These are phyloP conservation scores for Tenebrosternarchus preto DNA, from an alignment of 2,113 vertebrate species.

Conservation along the genomic window DNA sequence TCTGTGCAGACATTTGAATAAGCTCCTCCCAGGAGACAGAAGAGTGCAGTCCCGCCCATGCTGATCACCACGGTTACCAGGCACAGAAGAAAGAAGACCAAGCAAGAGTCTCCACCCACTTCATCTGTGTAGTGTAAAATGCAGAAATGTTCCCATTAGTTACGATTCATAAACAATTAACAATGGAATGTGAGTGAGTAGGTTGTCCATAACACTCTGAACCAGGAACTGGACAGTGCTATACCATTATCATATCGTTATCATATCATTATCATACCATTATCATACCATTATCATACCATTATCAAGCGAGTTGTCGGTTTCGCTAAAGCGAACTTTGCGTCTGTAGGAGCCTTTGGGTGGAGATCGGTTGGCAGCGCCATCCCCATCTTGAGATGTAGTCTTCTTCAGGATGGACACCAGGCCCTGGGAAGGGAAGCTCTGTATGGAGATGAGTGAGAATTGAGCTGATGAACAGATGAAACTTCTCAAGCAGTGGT, in stretches of 20 bases:
- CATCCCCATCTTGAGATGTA: constrained; percentile 73
- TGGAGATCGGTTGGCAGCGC: constrained; percentile 58
- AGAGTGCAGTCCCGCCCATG: constrained; percentile 89
- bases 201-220: no score
- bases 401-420: constrained; percentile 96
- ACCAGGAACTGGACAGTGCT: neutral
- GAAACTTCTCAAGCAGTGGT: neutral
- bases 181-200: neutral
- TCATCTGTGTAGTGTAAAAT: constrained; percentile 79
- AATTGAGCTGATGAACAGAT: neutral
- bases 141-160: neutral
- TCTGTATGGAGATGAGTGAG: constrained; percentile 65
- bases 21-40: constrained; percentile 86
- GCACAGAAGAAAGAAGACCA: constrained; percentile 89
- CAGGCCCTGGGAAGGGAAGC: constrained; percentile 81
- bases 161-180: neutral
- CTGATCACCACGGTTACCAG: constrained; percentile 91
- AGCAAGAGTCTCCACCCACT: constrained; percentile 84
- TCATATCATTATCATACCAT: no score
- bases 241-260: constrained; percentile 91
- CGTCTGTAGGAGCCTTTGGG: constrained; percentile 78
- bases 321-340: constrained; percentile 91
- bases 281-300: constrained; percentile 88
- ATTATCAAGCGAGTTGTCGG: constrained; percentile 83
- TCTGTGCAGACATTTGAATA: constrained; percentile 89